Conservation (phyloP, 2,888 invertebrate genomes). For the Apamea epomidion region DNA sequence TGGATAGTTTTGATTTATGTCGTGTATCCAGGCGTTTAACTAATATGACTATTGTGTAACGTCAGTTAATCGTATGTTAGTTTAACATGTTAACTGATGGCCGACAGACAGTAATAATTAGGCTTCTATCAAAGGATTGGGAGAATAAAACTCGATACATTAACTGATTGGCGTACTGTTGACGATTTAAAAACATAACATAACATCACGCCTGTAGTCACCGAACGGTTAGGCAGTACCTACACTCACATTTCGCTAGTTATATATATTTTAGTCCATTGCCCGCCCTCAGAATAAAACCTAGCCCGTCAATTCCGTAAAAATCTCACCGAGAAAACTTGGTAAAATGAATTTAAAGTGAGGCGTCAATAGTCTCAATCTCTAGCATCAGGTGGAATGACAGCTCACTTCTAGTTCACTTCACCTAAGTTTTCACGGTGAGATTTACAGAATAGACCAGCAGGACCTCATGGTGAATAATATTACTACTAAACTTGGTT, state of each 20-base stretch:
- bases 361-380: not conserved
- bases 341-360: not conserved
- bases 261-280: too few species aligned
- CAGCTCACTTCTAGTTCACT: not conserved
- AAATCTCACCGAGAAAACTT: not conserved
- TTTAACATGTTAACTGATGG: constrained; percentile 45
- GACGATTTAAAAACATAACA: not conserved
- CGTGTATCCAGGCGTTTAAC: constrained; percentile 56
- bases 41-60: constrained; percentile 53
- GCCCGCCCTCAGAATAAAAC: too few species aligned
- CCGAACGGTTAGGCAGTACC: not conserved
- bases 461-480: not conserved
- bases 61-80: constrained; percentile 49
- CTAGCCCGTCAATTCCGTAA: too few species aligned
- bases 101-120: constrained; percentile 42
- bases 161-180: not conserved
- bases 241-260: too few species aligned
- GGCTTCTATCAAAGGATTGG: constrained; percentile 30
- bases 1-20: constrained; percentile 60
- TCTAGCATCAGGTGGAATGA: not conserved
- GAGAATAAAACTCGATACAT: not conserved
- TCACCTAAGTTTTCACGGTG: not conserved
- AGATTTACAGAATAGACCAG: too few species aligned
- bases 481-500: not conserved
- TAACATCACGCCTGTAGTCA: not conserved